phyloP scores from a whole-genome alignment of 2,113 vertebrate species.

The Bufo gargarizans region DNA sequence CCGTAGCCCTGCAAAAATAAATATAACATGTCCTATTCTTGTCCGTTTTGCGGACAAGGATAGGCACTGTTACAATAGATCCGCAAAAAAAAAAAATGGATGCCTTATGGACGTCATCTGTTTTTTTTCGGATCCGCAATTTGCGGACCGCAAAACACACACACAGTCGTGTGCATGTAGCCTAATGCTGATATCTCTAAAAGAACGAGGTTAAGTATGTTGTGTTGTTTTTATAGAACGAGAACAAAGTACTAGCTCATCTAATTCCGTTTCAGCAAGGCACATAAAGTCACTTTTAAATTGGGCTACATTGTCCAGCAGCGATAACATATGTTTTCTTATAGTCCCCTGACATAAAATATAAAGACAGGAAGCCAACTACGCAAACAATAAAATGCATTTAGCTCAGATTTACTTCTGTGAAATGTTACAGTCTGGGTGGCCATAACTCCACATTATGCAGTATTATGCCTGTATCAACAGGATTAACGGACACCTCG shows the following conservation, averaged over 20 bases:
- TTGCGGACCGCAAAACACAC: no score
- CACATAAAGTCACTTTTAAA: constrained; percentile 57
- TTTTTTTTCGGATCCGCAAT: no score
- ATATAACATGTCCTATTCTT: no score
- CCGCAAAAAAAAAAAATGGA: no score
- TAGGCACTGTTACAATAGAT: no score
- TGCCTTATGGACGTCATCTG: no score
- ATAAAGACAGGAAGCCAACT: constrained; percentile 55
- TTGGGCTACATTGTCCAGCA: constrained; percentile 56
- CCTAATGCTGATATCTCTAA: constrained; percentile 19
- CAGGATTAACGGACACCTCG: constrained; percentile 57
- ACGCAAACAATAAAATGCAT: constrained; percentile 58
- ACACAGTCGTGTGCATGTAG: no score
- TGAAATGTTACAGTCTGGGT: constrained; percentile 56
- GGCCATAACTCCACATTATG: constrained; percentile 58
- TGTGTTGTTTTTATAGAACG: constrained; percentile 25
- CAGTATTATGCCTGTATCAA: constrained; percentile 57
- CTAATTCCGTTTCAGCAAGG: constrained; percentile 46
- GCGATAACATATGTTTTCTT: constrained; percentile 57
- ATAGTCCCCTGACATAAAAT: constrained; percentile 55
- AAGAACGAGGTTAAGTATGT: constrained; percentile 43
- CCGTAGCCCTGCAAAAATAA: no score
- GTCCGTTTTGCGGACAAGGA: no score
- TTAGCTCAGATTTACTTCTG: constrained; percentile 57
- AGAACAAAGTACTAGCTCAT: constrained; percentile 42